These are phyloP conservation scores for Sesia bembeciformis DNA, from an alignment of 2,888 invertebrate species.

Conservation along the genomic window DNA sequence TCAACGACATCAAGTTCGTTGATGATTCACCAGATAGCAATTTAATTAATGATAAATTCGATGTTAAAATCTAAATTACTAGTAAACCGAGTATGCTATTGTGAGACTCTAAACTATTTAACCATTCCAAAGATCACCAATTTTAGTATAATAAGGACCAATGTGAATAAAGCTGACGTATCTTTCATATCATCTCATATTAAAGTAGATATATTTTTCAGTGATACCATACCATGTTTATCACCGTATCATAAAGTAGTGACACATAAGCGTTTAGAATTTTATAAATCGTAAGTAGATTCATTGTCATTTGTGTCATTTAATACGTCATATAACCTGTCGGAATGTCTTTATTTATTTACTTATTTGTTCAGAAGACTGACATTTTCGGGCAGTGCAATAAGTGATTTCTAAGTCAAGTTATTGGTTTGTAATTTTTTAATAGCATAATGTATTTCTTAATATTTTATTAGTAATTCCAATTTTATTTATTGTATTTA, in stretches of 20 bases:
- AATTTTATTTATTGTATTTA: too few relatives aligned
- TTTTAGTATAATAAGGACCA: slow-evolving; percentile 41
- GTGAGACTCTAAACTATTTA: too few relatives aligned
- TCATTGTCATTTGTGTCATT: too few relatives aligned
- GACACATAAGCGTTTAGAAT: not conserved
- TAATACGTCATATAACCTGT: too few relatives aligned
- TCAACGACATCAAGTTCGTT: not conserved
- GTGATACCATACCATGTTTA: slow-evolving; percentile 3
- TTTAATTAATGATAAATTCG: not conserved
- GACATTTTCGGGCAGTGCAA: slow-evolving; percentile 65
- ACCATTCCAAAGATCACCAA: too few relatives aligned
- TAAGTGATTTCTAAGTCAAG: slow-evolving; percentile 14
- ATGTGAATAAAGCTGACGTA: slow-evolving; percentile 39
- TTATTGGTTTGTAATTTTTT: too few relatives aligned
- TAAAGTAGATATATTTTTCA: slow-evolving; percentile 13
- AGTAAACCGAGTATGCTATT: too few relatives aligned
- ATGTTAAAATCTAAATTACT: not conserved
- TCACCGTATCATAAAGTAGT: not conserved
- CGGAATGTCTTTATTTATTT: too few relatives aligned
- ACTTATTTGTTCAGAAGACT: slow-evolving; percentile 40
- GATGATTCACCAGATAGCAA: not conserved
- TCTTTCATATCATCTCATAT: slow-evolving; percentile 46
- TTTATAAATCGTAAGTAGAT: too few relatives aligned
- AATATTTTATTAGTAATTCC: too few relatives aligned
- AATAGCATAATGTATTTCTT: too few relatives aligned